Evolutionary conservation across 1,140 invertebrate species (phyloP).

Genomic region (Papilio xuthus): DNA sequence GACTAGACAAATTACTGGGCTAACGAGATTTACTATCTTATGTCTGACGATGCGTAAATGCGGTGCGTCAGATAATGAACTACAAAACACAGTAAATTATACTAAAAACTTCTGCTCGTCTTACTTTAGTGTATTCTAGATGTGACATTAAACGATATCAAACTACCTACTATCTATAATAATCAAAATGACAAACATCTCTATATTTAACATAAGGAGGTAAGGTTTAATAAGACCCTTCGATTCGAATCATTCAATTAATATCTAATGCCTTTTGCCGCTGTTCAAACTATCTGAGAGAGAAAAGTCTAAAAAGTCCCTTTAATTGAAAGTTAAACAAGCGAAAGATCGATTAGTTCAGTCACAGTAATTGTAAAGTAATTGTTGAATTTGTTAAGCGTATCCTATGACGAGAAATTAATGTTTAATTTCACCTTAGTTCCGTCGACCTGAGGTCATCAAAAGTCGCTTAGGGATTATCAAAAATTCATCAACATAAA

Average conservation of each 20-base stretch:
- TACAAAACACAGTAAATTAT: neutral
- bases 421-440: slow-evolving; percentile 30
- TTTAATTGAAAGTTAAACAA: slow-evolving; percentile 11
- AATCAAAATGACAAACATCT: too few relatives aligned
- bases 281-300: too few relatives aligned
- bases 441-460: slow-evolving; percentile 54
- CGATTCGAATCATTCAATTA: too few relatives aligned
- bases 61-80: neutral
- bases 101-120: neutral
- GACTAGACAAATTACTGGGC: slow-evolving; percentile 20
- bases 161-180: neutral
- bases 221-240: too few relatives aligned
- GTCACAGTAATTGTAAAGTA: neutral
- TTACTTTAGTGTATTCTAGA: neutral
- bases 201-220: too few relatives aligned
- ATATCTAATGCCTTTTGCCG: too few relatives aligned
- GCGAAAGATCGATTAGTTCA: neutral
- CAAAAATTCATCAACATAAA: slow-evolving; percentile 55
- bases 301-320: neutral
- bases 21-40: slow-evolving; percentile 22
- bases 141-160: neutral
- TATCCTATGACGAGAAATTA: slow-evolving; percentile 12
- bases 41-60: neutral
- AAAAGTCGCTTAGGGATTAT: slow-evolving; percentile 72
- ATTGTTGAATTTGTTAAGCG: slow-evolving; percentile 21